These are phyloP conservation scores for Hypothenemus hampei DNA, from an alignment of 1,140 invertebrate species.

Conservation along the genomic window DNA sequence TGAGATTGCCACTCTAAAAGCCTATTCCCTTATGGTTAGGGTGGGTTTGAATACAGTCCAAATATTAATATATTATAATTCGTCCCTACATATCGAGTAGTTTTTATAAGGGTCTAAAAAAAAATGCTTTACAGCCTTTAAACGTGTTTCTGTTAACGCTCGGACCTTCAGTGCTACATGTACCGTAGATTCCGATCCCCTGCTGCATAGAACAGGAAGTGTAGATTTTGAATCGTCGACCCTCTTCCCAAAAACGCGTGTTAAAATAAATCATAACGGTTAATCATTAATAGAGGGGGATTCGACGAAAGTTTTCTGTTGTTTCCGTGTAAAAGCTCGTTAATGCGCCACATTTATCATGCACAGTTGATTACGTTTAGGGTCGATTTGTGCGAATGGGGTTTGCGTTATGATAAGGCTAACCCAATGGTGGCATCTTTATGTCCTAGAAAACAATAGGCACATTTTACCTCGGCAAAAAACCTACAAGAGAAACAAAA, in stretches of 20 bases:
- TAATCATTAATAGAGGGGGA: neutral
- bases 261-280: neutral
- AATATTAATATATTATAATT: too few species aligned
- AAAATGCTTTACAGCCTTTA: too few species aligned
- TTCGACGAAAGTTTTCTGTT: conserved; percentile 16
- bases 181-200: too few species aligned
- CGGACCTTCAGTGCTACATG: too few species aligned
- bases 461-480: conserved; percentile 21
- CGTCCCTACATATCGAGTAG: too few species aligned
- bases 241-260: neutral
- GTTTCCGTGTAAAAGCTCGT: conserved; percentile 21
- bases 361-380: conserved; percentile 37
- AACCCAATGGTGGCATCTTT: conserved; percentile 22
- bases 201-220: too few species aligned
- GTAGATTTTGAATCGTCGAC: too few species aligned
- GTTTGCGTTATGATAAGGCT: conserved; percentile 34
- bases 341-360: conserved; percentile 37
- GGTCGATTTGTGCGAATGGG: conserved; percentile 36
- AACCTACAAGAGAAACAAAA: conserved; percentile 4
- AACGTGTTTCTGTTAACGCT: too few species aligned
- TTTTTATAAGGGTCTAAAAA: too few species aligned
- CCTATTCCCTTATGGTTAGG: too few species aligned
- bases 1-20: too few species aligned
- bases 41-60: too few species aligned
- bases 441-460: conserved; percentile 32